phyloP scores from a whole-genome alignment of 2,113 vertebrate species.

The Equus przewalskii region DNA sequence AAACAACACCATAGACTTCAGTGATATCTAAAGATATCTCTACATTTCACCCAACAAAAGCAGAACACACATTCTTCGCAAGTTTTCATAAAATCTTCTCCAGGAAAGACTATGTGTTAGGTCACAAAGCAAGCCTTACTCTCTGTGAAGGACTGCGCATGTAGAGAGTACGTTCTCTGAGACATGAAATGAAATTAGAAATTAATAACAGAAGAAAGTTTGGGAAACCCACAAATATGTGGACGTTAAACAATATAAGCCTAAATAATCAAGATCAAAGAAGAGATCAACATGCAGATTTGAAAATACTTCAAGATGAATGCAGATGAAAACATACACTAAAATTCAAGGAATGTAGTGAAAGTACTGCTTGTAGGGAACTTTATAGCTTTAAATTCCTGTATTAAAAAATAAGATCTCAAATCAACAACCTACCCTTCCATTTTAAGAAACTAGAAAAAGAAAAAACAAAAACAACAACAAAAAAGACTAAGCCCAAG shows the following conservation, averaged over 20 bases:
- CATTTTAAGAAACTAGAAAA: background rate
- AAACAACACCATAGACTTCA: background rate
- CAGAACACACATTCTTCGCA: background rate
- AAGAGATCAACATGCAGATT: background rate
- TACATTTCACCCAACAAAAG: background rate
- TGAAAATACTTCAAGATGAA: no score
- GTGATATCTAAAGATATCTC: background rate
- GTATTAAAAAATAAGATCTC: no score
- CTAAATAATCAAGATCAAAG: background rate
- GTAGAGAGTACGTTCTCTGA: no score
- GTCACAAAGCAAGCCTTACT: no score
- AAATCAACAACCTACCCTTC: no score
- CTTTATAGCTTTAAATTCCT: no score
- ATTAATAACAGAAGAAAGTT: background rate
- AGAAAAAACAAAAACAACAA: background rate
- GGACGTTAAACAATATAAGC: background rate
- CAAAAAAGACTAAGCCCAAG: background rate
- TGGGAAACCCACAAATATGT: background rate
- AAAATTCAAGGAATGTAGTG: no score
- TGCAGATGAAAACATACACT: no score
- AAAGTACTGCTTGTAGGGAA: no score
- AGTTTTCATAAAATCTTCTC: no score
- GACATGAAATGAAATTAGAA: background rate
- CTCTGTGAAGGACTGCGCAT: no score
- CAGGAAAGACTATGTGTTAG: no score